Percentiles rank a stretch among this genome's conserved stretches.
These are phyloP conservation scores for Dolichotis patagonum DNA, from an alignment of 2,113 vertebrate genomes.

Conservation along the genomic window DNA sequence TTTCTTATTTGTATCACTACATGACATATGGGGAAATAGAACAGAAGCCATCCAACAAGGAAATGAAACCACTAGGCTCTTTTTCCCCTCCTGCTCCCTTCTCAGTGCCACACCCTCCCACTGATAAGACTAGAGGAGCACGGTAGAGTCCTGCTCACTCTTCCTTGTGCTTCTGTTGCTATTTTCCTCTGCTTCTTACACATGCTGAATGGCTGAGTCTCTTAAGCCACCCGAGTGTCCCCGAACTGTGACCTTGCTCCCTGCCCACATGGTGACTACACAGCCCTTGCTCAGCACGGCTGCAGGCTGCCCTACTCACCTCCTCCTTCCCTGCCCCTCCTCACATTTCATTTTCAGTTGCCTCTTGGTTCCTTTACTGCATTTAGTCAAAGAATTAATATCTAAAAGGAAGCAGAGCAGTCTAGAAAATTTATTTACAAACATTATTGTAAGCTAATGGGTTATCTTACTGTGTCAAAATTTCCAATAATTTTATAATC, in stretches of 20 bases:
- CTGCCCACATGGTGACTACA: background rate
- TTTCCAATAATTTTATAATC: background rate
- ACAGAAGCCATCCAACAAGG: background rate
- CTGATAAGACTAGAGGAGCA: background rate
- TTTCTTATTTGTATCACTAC: background rate
- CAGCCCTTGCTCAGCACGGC: background rate
- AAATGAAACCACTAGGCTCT: background rate
- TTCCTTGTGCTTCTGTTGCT: background rate
- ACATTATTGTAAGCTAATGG: background rate
- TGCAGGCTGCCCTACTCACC: too few relatives aligned
- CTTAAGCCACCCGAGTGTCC: background rate
- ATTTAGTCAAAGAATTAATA: background rate
- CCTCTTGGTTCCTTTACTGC: background rate
- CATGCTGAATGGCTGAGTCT: background rate
- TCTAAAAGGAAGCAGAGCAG: background rate
- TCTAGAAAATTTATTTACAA: conserved; percentile 21
- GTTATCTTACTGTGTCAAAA: background rate
- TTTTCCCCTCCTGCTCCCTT: background rate
- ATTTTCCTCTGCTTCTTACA: background rate
- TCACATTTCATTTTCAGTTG: background rate
- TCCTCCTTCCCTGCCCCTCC: background rate
- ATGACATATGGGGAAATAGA: background rate
- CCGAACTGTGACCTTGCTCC: background rate
- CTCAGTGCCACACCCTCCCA: background rate
- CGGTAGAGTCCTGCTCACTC: background rate